Base-by-base conservation (phyloP, 2,797 vertebrate genomes). In the Acipenser transmontanus region DNA sequence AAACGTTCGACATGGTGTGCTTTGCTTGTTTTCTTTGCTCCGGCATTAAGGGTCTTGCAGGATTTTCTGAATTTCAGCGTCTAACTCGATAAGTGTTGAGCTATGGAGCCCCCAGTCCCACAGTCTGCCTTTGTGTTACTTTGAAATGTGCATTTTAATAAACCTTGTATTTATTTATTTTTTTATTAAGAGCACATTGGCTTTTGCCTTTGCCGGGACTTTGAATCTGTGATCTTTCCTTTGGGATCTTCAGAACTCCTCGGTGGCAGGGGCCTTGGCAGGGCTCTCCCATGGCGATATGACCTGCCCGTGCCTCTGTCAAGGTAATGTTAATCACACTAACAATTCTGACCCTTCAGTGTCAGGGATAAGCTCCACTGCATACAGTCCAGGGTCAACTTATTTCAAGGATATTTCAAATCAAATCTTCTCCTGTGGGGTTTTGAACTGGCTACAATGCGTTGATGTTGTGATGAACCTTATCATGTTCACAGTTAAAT, bases 151-250 rank as follows among this genome's bases (percentile, higher is more conserved):
- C 81, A 78, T 78, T 94, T 94, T 95, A 95, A 95, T 95, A 94
- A 95, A 94, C 90, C 88, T 91, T 95, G 93, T 96, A 95, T 95
- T 90, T 91, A 88, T 95, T 93, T 92, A 4, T 34, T 34, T 85
- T 87, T 88, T 96, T 91, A 96, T 95, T 94, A 93, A 85, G 92
- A 95, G 94, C 94, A 96, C 93, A 95, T 96, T 96, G 92, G 89
- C 85, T 81, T 67, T 87, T 75, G 88, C 82, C 87, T 82, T 80
- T 81, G 88, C 89, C 78, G 81, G 91, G 91, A 92, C 93, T 92
- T 91, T 92, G 88, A 87, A 87, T 91, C 85, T 86, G 78, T 77
- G 82, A 85, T 88, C 89, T 91, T 95, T 93, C 91, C 91, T 92
- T 89, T 86, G 81, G 86, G 86, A 89, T 83, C 86, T 85, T 95